These are phyloP conservation scores for Sarcophaga subvicina DNA, from an alignment of 2,888 invertebrate species.

Conservation along the genomic window DNA sequence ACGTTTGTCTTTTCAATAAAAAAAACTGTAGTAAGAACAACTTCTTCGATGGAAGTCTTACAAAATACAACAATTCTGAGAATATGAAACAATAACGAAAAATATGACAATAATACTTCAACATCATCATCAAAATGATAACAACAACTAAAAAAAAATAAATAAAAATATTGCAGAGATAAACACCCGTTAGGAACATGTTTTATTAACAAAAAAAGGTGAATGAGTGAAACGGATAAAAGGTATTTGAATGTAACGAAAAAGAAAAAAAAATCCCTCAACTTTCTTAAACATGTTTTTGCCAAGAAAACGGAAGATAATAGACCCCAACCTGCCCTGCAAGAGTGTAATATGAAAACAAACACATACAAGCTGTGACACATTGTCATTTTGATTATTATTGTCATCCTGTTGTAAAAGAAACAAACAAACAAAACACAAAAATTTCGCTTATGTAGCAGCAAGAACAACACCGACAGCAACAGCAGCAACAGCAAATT, in stretches of 20 bases:
- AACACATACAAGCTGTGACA: conserved; percentile 14
- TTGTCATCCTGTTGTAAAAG: conserved; percentile 56
- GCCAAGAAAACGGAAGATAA: not conserved
- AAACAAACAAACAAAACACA: conserved; percentile 8
- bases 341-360: not conserved
- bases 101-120: conserved; percentile 36
- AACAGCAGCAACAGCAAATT: conserved; percentile 10
- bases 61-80: not conserved
- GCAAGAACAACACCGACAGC: conserved; percentile 3
- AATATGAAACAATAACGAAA: conserved; percentile 33
- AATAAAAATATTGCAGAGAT: not conserved
- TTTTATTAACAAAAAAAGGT: conserved; percentile 16
- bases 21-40: not conserved
- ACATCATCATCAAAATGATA: conserved; percentile 9
- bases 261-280: not conserved
- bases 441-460: conserved; percentile 30
- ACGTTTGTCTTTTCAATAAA: conserved; percentile 1
- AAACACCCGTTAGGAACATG: conserved; percentile 30
- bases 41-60: not conserved
- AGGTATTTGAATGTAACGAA: too few relatives aligned
- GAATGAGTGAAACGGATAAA: not conserved
- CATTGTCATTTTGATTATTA: conserved; percentile 61
- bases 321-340: not conserved
- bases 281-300: conserved; percentile 13
- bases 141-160: not conserved